Conservation (phyloP, 2,797 vertebrate genomes). For the Gymnothorax reevesii region DNA sequence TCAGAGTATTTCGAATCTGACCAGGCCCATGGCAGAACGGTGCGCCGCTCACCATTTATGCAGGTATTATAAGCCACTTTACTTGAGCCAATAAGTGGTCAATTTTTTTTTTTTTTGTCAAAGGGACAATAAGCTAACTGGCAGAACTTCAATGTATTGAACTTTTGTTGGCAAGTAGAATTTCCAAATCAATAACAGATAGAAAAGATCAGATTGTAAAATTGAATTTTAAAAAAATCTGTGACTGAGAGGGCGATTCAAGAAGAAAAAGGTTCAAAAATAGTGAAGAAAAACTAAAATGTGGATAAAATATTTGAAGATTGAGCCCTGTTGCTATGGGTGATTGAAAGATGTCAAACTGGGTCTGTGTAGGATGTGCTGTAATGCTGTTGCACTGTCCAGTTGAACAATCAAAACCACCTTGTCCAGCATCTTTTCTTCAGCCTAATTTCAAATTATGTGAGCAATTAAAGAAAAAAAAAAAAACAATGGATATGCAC, state of each 20-base stretch:
- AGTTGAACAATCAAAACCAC: neutral
- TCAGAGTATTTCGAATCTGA: neutral
- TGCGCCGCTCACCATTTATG: neutral
- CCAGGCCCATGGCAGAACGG: neutral
- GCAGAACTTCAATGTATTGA: neutral
- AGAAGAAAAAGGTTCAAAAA: neutral
- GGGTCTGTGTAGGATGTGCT: neutral
- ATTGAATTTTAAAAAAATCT: no score
- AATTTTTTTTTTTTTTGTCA: no score
- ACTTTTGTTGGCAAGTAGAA: neutral
- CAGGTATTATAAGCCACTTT: neutral
- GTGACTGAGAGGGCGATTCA: neutral
- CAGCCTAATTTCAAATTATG: neutral
- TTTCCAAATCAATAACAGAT: neutral
- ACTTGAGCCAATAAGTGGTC: neutral
- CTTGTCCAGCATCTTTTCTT: neutral
- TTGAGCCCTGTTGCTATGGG: neutral
- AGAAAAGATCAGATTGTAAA: neutral
- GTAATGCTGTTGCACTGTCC: neutral
- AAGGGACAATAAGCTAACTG: neutral
- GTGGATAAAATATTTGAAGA: neutral
- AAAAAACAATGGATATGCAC: neutral
- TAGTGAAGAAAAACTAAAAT: no score
- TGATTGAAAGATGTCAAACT: neutral
- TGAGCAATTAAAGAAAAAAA: neutral